phyloP scores from a whole-genome alignment of 2,797 vertebrate species.

The Ataeniobius toweri region DNA sequence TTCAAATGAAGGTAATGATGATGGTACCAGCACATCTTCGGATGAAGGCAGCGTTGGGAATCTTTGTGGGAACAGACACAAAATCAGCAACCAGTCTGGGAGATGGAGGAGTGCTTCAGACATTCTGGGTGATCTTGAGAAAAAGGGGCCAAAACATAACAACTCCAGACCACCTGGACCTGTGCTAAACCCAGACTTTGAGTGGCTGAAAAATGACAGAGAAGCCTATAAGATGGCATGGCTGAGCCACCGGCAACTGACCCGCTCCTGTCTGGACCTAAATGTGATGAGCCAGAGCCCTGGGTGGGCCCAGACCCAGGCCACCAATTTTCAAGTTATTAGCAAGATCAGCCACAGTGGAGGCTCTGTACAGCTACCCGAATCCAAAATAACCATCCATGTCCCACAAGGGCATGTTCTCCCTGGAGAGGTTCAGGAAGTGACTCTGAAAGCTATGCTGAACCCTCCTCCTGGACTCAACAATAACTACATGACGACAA shows the following conservation, averaged over 20 bases:
- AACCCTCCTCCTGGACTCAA: slow-evolving; percentile 90
- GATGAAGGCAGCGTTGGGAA: slow-evolving; percentile 86
- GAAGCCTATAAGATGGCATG: slow-evolving; percentile 97
- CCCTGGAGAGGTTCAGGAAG: slow-evolving; percentile 89
- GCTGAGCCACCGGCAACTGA: slow-evolving; percentile 93
- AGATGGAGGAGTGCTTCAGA: slow-evolving; percentile 92
- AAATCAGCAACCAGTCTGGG: slow-evolving; percentile 78
- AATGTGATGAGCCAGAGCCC: slow-evolving; percentile 89
- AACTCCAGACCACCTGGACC: slow-evolving; percentile 61
- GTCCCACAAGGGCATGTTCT: slow-evolving; percentile 89
- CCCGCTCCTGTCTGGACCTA: slow-evolving; percentile 92
- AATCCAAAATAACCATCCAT: slow-evolving; percentile 87
- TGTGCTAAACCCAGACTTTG: slow-evolving; percentile 82
- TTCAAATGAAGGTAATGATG: slow-evolving; percentile 75
- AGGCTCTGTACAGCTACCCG: slow-evolving; percentile 88
- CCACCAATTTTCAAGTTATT: slow-evolving; percentile 84
- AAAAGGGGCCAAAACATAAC: slow-evolving; percentile 61
- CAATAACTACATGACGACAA: slow-evolving; percentile 86
- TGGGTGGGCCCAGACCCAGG: slow-evolving; percentile 98
- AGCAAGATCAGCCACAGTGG: slow-evolving; percentile 87
- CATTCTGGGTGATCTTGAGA: slow-evolving; percentile 85
- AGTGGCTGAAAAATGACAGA: slow-evolving; percentile 89
- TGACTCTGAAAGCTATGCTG: slow-evolving; percentile 89
- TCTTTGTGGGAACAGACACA: slow-evolving; percentile 72
- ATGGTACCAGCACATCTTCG: slow-evolving; percentile 87